phyloP scores from a whole-genome alignment of 2,888 invertebrate species.

The Nomada hirtipes region DNA sequence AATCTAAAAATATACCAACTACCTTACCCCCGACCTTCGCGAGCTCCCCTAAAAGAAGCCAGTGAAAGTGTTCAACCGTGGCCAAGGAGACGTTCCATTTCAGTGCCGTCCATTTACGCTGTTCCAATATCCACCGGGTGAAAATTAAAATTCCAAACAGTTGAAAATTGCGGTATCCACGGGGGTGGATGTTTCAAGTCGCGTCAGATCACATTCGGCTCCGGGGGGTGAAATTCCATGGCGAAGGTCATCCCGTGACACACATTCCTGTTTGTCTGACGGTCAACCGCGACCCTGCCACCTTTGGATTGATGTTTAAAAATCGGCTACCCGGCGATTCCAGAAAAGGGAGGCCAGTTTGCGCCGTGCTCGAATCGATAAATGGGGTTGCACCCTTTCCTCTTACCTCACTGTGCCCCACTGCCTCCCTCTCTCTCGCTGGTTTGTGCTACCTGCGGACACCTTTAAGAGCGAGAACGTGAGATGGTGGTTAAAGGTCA shows the following conservation, averaged over 20 bases:
- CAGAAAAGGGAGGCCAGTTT: constrained; percentile 36
- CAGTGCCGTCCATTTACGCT: not conserved
- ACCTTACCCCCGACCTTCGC: not conserved
- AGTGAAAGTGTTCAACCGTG: constrained; percentile 16
- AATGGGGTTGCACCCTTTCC: constrained; percentile 49
- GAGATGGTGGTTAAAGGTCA: constrained; percentile 78
- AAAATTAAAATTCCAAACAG: constrained; percentile 27
- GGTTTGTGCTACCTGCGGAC: constrained; percentile 66
- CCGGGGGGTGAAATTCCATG: not conserved
- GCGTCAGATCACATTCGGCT: constrained; percentile 11
- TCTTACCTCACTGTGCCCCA: constrained; percentile 8
- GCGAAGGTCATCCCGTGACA: constrained; percentile 3
- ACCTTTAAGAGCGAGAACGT: constrained; percentile 74
- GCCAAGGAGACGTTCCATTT: constrained; percentile 22
- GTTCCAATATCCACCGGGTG: not conserved
- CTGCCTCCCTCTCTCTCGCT: constrained; percentile 19
- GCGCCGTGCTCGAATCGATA: constrained; percentile 63
- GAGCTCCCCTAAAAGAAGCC: not conserved
- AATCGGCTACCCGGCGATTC: constrained; percentile 44
- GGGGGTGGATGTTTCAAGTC: constrained; percentile 30
- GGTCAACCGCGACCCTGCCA: not conserved
- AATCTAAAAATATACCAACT: constrained; percentile 4
- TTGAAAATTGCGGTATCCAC: constrained; percentile 8
- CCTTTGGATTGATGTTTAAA: constrained; percentile 40
- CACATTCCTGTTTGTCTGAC: not conserved